Conservation (phyloP, 2,797 vertebrate species). For the Gastrophryne carolinensis region DNA sequence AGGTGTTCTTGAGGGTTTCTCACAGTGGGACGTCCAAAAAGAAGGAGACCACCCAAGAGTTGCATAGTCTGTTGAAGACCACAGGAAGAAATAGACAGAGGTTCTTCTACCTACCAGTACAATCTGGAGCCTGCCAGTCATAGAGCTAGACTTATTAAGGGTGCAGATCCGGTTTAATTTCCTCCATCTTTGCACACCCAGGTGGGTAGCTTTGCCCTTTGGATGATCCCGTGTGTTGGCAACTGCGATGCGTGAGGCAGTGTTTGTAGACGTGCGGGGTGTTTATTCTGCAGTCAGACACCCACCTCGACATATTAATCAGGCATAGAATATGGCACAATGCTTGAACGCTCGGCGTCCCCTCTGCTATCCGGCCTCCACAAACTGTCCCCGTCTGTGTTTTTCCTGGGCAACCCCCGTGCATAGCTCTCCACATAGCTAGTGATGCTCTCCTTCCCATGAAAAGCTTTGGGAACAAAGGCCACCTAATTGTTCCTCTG, state of each 20-base stretch:
- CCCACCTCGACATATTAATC: not conserved
- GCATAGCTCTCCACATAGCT: not conserved
- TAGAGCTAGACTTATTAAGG: no score
- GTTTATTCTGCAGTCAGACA: conserved; percentile 21
- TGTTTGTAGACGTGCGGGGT: not conserved
- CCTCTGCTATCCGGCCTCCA: not conserved
- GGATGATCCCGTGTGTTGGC: not conserved
- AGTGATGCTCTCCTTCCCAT: conserved; percentile 12
- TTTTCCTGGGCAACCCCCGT: not conserved
- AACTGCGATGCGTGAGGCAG: not conserved
- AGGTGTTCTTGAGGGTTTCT: no score
- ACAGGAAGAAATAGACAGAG: no score
- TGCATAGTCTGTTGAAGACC: no score
- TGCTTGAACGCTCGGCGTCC: conserved; percentile 14
- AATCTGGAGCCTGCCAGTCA: no score
- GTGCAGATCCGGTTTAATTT: no score
- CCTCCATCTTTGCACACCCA: not conserved
- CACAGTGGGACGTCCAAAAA: no score
- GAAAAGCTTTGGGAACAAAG: not conserved
- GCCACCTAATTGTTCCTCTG: not conserved
- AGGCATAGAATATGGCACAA: not conserved
- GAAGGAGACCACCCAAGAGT: no score
- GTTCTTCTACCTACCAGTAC: no score
- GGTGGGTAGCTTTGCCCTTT: not conserved
- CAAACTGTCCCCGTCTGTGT: not conserved